Evolutionary conservation across 2,888 invertebrate species (phyloP), one percentile per base, ranked within the genome.

Genomic region (Luffia ferchaultella): DNA sequence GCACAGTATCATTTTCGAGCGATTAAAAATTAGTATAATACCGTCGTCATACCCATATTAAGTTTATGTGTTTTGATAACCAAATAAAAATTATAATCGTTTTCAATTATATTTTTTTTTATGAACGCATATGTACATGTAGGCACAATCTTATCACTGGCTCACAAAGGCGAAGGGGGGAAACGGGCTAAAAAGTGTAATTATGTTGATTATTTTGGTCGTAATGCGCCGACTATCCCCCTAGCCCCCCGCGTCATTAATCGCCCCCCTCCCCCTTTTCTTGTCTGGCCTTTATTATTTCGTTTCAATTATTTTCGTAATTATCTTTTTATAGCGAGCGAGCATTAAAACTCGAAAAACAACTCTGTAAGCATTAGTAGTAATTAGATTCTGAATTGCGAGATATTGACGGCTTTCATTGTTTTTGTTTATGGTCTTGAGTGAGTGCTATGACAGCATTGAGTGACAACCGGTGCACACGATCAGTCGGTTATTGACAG

Each of bases 281-380:
- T 65, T 62, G 67, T 63, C 68, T 18, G 30, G 45, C 75, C 73
- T 79, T 78, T 78, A 82, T 80, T 80, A 82, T 83, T 83, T 82
- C 82, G 80, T 80, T 83, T 83, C 80, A 82, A 82, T 82, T 83
- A 83, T 83, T 80, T 83, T 82, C 73, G 78, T 82, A 80, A 82
- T 82, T 82, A 82, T 82, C 80, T 82, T 83, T 82, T 83, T 83
- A 83, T 77, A 76, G 79, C 76, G 67, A 68, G 70, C 65, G 67
- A 67, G 72, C 79, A 80, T 82, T 80, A 79, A 80, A 80, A 78
- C 75, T 77, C 74, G 72, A 75, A 80, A 82, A 80, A 82, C 80
- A 76, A 78, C 46, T 76, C 76, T 73, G 70, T 69, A 67, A 72
- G 71, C 76, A 76, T 83, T 80, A 80, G 77, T 75, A 58, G 73